These are phyloP conservation scores for Hesperia comma DNA, from an alignment of 2,888 invertebrate genomes.

Conservation along the genomic window DNA sequence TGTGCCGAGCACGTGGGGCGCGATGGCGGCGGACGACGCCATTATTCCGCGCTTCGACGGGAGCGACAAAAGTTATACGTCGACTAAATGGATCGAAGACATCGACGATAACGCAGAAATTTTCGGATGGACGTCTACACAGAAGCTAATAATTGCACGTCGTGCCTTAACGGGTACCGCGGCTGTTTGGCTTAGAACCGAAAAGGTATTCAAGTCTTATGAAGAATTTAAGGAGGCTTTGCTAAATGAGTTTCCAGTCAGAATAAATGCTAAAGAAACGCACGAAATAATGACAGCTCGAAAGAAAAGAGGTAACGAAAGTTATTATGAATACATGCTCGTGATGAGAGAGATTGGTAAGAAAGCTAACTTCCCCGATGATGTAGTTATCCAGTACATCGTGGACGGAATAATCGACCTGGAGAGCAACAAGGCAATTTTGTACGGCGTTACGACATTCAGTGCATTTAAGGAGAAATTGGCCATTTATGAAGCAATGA, in stretches of 20 bases:
- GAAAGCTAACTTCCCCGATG: conserved; percentile 44
- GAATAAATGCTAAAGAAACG: conserved; percentile 9
- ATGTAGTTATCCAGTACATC: conserved; percentile 46
- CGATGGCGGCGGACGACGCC: too few species aligned
- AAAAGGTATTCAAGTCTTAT: conserved; percentile 7
- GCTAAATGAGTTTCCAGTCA: conserved; percentile 7
- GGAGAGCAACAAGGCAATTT: conserved; percentile 42
- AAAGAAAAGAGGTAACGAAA: conserved; percentile 40
- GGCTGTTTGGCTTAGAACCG: conserved; percentile 11
- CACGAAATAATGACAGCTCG: conserved; percentile 43
- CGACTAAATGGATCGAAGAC: too few species aligned
- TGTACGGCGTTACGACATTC: conserved; percentile 43
- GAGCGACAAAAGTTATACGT: too few species aligned
- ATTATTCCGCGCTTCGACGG: too few species aligned
- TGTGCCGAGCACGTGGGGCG: too few species aligned
- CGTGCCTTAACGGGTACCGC: conserved; percentile 32
- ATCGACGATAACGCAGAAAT: too few species aligned
- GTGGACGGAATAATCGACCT: conserved; percentile 44
- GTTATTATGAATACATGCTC: conserved; percentile 42
- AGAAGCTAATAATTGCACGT: conserved; percentile 32
- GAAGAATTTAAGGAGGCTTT: conserved; percentile 23
- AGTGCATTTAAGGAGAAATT: conserved; percentile 42
- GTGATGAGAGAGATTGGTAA: conserved; percentile 45
- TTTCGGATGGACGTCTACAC: background rate
- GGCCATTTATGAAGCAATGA: conserved; percentile 36